Percentiles rank a stretch among this genome's conserved stretches.
phyloP scores from a whole-genome alignment of 2,113 vertebrate species.

The Menidia beryllina region DNA sequence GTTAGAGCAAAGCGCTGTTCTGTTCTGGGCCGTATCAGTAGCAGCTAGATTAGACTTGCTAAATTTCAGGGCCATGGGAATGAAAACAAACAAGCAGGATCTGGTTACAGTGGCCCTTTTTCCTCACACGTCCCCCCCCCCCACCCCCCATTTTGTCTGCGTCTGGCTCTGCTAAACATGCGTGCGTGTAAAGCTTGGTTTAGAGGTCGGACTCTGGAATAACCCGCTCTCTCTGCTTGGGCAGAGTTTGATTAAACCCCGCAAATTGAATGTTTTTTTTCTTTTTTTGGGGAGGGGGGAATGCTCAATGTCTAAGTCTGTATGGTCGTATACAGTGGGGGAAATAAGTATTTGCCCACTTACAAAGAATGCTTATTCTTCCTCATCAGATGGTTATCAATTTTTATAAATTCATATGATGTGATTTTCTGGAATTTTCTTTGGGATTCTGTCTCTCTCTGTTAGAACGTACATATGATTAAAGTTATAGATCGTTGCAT shows the following conservation, averaged over 20 bases:
- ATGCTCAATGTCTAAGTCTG: conserved; percentile 51
- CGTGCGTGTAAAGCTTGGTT: conserved; percentile 51
- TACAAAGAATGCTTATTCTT: no score
- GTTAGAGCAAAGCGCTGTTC: conserved; percentile 57
- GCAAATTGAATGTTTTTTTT: conserved; percentile 45
- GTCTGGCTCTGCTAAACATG: conserved; percentile 37
- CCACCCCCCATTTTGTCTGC: conserved; percentile 2
- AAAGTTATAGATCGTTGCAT: no score
- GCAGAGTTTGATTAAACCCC: conserved; percentile 58
- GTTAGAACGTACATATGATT: no score
- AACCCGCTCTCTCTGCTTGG: conserved; percentile 45
- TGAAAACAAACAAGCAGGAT: conserved; percentile 73
- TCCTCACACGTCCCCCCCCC: conserved; percentile 22
- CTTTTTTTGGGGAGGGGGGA: conserved; percentile 21
- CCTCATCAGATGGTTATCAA: no score
- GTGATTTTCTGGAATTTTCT: no score
- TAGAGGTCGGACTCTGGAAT: conserved; percentile 61
- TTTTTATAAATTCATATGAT: no score
- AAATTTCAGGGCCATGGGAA: conserved; percentile 79
- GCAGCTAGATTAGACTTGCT: conserved; percentile 69
- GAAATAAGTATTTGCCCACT: no score
- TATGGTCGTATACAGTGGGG: no score
- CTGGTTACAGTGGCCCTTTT: conserved; percentile 61
- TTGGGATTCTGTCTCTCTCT: no score
- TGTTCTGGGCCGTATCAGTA: conserved; percentile 65